Conservation (phyloP, 2,888 invertebrate species). For the Coleophora flavipennella region DNA sequence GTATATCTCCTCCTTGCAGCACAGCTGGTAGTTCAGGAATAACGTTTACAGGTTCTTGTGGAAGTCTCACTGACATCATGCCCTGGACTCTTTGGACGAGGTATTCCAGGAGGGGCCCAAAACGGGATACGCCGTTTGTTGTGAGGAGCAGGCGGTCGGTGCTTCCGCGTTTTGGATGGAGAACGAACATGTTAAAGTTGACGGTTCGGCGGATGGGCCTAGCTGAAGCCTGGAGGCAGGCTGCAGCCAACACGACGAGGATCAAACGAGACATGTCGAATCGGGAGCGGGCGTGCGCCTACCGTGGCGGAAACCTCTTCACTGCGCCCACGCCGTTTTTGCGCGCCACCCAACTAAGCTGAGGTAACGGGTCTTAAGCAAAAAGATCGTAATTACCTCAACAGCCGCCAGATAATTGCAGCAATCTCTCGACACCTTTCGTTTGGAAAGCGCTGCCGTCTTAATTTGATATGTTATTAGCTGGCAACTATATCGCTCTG, state of each 20-base stretch:
- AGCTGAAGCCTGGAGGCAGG: constrained; percentile 12
- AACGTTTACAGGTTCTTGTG: constrained; percentile 44
- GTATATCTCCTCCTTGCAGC: constrained; percentile 1
- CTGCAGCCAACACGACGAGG: constrained; percentile 10
- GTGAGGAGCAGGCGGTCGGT: constrained; percentile 17
- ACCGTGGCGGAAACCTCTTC: constrained; percentile 13
- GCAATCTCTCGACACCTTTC: constrained; percentile 64
- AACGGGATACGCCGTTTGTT: constrained; percentile 37
- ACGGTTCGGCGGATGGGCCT: constrained; percentile 17
- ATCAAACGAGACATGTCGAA: constrained; percentile 9
- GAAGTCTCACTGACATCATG: constrained; percentile 72
- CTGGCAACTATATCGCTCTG: constrained; percentile 29
- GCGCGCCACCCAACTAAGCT: constrained; percentile 20
- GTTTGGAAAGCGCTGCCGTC: constrained; percentile 64
- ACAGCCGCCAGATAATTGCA: constrained; percentile 55
- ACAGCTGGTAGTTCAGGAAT: not conserved
- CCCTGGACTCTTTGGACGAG: constrained; percentile 75
- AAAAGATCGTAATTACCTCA: constrained; percentile 66
- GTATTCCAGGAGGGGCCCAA: constrained; percentile 74
- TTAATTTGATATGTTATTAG: constrained; percentile 56
- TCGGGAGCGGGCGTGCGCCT: constrained; percentile 13
- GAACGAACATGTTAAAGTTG: constrained; percentile 24
- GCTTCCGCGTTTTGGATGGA: constrained; percentile 15
- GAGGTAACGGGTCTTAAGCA: constrained; percentile 60
- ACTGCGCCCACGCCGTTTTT: constrained; percentile 19